phyloP scores from a whole-genome alignment of 37 sponge, comb jelly and placozoan genomes.

The Eunapius fragilis region DNA sequence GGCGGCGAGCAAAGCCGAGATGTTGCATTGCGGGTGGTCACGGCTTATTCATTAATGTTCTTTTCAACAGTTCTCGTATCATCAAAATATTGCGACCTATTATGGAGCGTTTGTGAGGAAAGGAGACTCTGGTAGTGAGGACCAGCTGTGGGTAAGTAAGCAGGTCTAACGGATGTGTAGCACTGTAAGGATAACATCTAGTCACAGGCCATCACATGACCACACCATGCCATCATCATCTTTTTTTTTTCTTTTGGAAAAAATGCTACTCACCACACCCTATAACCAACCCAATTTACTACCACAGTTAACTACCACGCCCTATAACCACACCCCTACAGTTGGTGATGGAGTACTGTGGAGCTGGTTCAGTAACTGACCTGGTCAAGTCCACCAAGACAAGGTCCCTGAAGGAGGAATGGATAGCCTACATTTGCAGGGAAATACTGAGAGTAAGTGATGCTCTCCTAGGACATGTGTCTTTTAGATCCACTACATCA shows the following conservation, averaged over 20 bases:
- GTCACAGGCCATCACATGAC: not conserved
- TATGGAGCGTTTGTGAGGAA: conserved; percentile 97
- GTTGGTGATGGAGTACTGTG: conserved; percentile 99
- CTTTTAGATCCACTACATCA: no score
- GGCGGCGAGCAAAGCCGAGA: not conserved
- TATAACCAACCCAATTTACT: no score
- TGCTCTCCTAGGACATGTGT: not conserved
- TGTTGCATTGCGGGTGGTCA: not conserved
- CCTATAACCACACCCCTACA: conserved; percentile 6
- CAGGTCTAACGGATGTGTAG: no score
- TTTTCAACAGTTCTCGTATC: conserved; percentile 87
- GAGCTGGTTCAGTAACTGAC: conserved; percentile 96
- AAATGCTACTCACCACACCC: not conserved
- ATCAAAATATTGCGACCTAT: conserved; percentile 95
- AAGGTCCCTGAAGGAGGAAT: conserved; percentile 91
- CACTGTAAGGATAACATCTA: not conserved
- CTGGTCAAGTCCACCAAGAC: conserved; percentile 84
- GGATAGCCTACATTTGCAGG: conserved; percentile 93
- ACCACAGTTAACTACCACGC: not conserved
- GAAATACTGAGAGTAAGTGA: conserved; percentile 86
- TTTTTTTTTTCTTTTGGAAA: not conserved
- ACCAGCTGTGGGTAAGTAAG: conserved; percentile 88
- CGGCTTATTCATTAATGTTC: not conserved
- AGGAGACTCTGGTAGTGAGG: conserved; percentile 75
- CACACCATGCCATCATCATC: not conserved